These are phyloP conservation scores for Muscicapa comitata DNA, from an alignment of 2,797 vertebrate species.

Conservation along the genomic window DNA sequence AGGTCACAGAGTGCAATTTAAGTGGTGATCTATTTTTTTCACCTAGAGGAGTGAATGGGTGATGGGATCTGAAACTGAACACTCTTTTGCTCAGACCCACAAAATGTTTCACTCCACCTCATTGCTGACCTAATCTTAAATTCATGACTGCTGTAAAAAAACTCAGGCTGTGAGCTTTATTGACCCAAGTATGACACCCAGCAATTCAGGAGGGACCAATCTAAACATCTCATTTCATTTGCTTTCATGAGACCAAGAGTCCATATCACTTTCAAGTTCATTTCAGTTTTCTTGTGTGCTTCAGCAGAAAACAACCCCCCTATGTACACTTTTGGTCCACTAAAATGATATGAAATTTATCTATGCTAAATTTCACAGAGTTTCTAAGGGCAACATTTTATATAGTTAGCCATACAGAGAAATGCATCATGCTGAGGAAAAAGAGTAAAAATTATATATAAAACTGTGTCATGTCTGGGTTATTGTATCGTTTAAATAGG, in stretches of 20 bases:
- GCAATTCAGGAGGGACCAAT: not conserved
- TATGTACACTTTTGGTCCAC: not conserved
- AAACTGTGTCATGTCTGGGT: not conserved
- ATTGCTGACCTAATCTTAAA: constrained; percentile 5
- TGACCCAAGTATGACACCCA: not conserved
- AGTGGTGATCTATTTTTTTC: not conserved
- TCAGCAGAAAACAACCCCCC: not conserved
- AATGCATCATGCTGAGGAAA: not conserved
- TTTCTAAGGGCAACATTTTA: not conserved
- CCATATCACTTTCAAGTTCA: not conserved
- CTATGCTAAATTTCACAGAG: not conserved
- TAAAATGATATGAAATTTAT: constrained; percentile 12
- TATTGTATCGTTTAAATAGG: not conserved
- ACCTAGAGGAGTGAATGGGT: not conserved
- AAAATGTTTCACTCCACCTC: not conserved
- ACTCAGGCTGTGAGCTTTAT: not conserved
- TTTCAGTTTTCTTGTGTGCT: constrained; percentile 36
- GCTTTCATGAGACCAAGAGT: not conserved
- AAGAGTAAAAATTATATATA: not conserved
- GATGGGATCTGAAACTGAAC: not conserved
- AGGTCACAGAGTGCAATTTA: not conserved
- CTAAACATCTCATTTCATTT: not conserved
- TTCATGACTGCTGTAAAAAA: constrained; percentile 15
- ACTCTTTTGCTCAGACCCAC: not conserved
- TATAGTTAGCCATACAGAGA: not conserved